phyloP scores from a whole-genome alignment of 2,113 vertebrate species.

The Casuarius casuarius region DNA sequence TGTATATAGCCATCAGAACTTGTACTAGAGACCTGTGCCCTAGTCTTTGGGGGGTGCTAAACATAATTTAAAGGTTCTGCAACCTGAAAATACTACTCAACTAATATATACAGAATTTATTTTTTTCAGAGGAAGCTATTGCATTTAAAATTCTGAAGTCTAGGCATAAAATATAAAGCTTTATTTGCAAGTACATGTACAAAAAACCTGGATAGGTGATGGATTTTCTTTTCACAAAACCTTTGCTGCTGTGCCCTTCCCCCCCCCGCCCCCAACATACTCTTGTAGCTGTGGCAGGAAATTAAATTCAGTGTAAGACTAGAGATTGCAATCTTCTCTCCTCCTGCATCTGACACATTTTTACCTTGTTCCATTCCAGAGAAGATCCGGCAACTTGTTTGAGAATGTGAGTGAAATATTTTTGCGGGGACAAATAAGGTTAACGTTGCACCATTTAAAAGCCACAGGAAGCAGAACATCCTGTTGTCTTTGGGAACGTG shows the following conservation, averaged over 20 bases:
- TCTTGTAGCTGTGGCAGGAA: conserved; percentile 19
- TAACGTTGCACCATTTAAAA: conserved; percentile 40
- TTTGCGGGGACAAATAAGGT: conserved; percentile 33
- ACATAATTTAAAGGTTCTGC: background rate
- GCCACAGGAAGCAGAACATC: conserved; percentile 49
- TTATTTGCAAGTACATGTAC: background rate
- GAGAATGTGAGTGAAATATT: background rate
- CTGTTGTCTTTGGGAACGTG: background rate
- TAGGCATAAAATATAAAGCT: background rate
- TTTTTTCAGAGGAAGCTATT: background rate
- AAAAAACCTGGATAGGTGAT: background rate
- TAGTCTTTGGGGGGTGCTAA: background rate
- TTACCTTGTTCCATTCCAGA: background rate
- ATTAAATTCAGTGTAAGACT: conserved; percentile 56
- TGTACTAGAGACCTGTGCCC: background rate
- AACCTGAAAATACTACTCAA: background rate
- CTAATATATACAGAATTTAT: background rate
- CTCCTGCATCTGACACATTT: background rate
- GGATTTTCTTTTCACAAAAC: background rate
- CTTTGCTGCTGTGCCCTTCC: fast-evolving
- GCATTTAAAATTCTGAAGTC: background rate
- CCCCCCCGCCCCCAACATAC: background rate
- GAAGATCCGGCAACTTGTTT: conserved; percentile 5
- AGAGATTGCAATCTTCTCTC: background rate
- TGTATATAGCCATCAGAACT: background rate